Evolutionary conservation across 2,888 invertebrate genomes (phyloP).

Genomic region (Chrysomela aeneicollis): DNA sequence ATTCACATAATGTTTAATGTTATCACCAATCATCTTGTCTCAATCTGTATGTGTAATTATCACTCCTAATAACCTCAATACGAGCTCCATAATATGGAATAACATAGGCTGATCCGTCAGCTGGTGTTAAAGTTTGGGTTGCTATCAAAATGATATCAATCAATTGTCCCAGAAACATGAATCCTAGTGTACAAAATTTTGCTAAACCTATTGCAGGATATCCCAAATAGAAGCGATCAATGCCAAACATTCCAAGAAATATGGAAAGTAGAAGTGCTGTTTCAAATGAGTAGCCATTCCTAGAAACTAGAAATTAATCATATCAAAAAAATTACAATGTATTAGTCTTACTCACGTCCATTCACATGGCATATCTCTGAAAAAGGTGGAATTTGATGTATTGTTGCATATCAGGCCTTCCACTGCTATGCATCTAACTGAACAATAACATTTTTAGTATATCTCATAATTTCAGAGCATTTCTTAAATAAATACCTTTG

Average conservation of each 20-base stretch:
- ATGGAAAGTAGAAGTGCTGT: conserved; percentile 92
- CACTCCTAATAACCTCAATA: conserved; percentile 79
- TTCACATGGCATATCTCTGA: conserved; percentile 84
- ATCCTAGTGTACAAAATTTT: conserved; percentile 95
- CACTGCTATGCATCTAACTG: conserved; percentile 84
- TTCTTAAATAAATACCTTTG: too few species aligned
- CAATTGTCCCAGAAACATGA: conserved; percentile 94
- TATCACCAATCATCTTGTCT: conserved; percentile 78
- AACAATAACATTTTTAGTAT: too few species aligned
- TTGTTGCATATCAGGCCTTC: conserved; percentile 84
- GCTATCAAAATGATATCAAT: conserved; percentile 95
- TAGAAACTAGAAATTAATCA: conserved; percentile 57
- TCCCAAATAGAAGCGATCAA: conserved; percentile 97
- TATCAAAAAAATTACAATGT: background rate
- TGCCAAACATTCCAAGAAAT: conserved; percentile 97
- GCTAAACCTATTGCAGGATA: conserved; percentile 95
- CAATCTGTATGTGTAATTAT: conserved; percentile 85
- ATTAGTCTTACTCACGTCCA: conserved; percentile 84
- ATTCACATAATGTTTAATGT: background rate
- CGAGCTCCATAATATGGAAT: conserved; percentile 94
- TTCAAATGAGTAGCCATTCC: conserved; percentile 94
- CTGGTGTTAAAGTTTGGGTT: conserved; percentile 92
- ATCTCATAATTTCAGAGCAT: too few species aligned
- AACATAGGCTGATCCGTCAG: conserved; percentile 93
- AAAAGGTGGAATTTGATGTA: conserved; percentile 82